Base-by-base conservation (phyloP, 2,113 vertebrate species). In the Numenius arquata region DNA sequence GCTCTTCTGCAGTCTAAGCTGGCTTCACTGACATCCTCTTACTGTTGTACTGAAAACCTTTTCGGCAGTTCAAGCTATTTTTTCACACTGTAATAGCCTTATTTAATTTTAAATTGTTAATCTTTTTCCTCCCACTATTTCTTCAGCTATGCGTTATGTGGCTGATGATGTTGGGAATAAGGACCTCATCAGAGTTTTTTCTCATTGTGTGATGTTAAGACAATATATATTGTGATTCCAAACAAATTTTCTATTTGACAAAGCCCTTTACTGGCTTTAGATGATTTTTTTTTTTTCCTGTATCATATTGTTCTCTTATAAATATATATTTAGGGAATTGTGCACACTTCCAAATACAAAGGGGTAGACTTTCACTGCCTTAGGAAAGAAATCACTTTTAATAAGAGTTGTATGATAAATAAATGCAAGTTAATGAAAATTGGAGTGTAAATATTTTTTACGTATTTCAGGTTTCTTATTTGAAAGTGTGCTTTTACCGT, bases 61-160 rank as follows among this genome's bases (percentile, higher is more conserved):
- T 16, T 40, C 48, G 95, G 96, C 96, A 96, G 96, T 97, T 97
- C 86, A 96, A 94, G 95, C 96, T 97, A 70, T 97, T 95, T 97
- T 95, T 97, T 95, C 93, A 93, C 84, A 93, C 79, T 92, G 77
- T 92, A 89, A 87, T 97, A 96, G 97, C 96, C 92, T 98, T 97
- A 98, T 97, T 98, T 98, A 97, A 99, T 97, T 98, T 98, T 98
- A 98, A 98, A 96, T 95, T 90, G 96, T 96, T 97, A 92, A 94
- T 96, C 80, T 98, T 95, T 95, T 98, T 98, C 97, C 95, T 97
- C 96, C 97, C 91, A 86, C 96, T 97, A 12, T 95, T 86, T 93
- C 95, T 95, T 97, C 96, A 96, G 97, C 97, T 97, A 56, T 92
- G 76, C 91, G 12, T 92, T 92, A 80, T 88, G 77, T 97, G 92